Percentiles rank a stretch among this genome's conserved stretches.
These are phyloP conservation scores for Bettongia penicillata DNA, from an alignment of 2,113 vertebrate species.

Conservation along the genomic window DNA sequence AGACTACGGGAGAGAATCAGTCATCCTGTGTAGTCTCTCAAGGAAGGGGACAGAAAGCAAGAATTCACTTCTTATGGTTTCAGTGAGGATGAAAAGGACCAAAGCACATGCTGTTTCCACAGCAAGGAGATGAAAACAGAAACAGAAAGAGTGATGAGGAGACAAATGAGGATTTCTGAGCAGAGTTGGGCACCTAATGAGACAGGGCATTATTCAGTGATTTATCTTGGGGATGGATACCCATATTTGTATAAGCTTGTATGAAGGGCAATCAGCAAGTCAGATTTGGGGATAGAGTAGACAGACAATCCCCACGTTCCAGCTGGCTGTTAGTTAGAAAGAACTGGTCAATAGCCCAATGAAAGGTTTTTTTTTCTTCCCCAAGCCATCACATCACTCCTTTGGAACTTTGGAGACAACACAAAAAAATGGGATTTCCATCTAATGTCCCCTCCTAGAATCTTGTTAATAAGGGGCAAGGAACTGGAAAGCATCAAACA, in stretches of 20 bases:
- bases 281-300: constrained; percentile 56
- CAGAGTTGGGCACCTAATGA: constrained; percentile 34
- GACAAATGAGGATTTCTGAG: constrained; percentile 24
- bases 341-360: constrained; percentile 4
- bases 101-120: constrained; percentile 31
- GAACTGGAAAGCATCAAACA: constrained; percentile 28
- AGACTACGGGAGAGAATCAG: constrained; percentile 20
- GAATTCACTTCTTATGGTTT: constrained; percentile 19
- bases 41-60: constrained; percentile 21
- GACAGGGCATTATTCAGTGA: neutral
- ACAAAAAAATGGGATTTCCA: constrained; percentile 44
- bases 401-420: constrained; percentile 47
- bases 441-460: constrained; percentile 53
- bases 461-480: constrained; percentile 43
- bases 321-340: constrained; percentile 52
- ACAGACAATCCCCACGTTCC: constrained; percentile 53
- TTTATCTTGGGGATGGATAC: neutral
- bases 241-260: constrained; percentile 56
- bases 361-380: neutral
- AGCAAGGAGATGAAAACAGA: neutral
- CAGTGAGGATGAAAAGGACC: constrained; percentile 9
- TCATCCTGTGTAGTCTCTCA: neutral
- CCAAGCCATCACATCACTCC: constrained; percentile 53
- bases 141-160: neutral
- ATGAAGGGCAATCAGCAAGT: constrained; percentile 57